phyloP scores from a whole-genome alignment of 92 coral and sea anemone species.

The Bergia sp. region DNA sequence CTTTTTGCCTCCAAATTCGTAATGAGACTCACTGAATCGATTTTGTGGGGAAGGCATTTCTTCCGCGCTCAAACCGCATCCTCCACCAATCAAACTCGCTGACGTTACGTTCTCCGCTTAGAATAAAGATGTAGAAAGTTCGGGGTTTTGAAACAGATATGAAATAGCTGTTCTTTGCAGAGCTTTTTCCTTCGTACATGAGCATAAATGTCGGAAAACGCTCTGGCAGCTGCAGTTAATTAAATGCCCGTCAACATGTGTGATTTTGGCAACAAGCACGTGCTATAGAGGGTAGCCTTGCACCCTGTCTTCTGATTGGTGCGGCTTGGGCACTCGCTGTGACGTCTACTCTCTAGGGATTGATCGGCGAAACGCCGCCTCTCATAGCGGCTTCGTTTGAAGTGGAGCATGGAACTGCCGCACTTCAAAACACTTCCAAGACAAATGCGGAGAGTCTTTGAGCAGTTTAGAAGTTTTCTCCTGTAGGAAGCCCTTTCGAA shows the following conservation, averaged over 20 bases:
- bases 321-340: constrained; percentile 91
- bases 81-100: constrained; percentile 65
- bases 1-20: constrained; percentile 88
- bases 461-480: constrained; percentile 63
- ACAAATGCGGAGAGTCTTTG: constrained; percentile 91
- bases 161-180: constrained; percentile 56
- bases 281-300: constrained; percentile 86
- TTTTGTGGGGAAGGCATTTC: constrained; percentile 82
- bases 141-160: constrained; percentile 18
- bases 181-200: constrained; percentile 63
- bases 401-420: constrained; percentile 85
- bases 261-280: constrained; percentile 97
- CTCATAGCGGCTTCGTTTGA: constrained; percentile 94
- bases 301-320: constrained; percentile 81
- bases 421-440: constrained; percentile 93
- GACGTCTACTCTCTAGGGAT: constrained; percentile 99
- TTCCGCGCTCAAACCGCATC: constrained; percentile 68
- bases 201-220: constrained; percentile 74
- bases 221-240: constrained; percentile 97
- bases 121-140: constrained; percentile 32
- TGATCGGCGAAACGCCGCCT: constrained; percentile 99
- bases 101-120: not conserved
- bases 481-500: constrained; percentile 63
- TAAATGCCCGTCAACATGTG: constrained; percentile 99
- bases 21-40: constrained; percentile 81